Evolutionary conservation across 23 tunicate genomes (phyloP), one percentile per base, ranked within the genome.

Genomic region (Trididemnum clinides): DNA sequence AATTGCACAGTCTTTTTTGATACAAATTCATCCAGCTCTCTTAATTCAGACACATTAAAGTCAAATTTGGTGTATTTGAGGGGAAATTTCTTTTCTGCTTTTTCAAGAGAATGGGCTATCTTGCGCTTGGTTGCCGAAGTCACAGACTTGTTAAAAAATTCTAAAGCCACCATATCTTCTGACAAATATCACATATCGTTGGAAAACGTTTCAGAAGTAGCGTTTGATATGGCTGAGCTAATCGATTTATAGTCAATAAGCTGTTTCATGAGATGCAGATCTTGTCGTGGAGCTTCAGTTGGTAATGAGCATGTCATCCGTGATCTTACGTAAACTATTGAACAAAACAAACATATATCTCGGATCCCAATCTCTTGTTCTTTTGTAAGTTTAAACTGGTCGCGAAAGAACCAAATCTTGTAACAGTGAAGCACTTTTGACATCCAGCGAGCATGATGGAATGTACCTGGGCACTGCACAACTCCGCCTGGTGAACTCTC

Each of bases 241-340:
- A 59, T 59, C 69, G 6, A 59, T 59, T 59, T 59, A 59, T 59
- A 59, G 69, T 59, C 69, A 59, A 59, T 59, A 59, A 59, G 27
- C 21, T 59, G 69, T 59, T 59, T 59, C 69, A 59, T 59, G 27
- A 59, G 69, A 59, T 59, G 69, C 69, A 59, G 69, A 21, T 59
- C 69, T 59, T 59, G 69, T 59, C 26, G 27, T 12, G 27, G 69
- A 59, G 69, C 69, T 59, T 59, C 69, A 59, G 69, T 59, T 59
- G 69, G 69, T 59, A 59, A 59, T 59, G 69, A 59, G 69, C 69
- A 59, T 21, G 69, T 59, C 69, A 59, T 59, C 69, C 69, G 21
- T 59, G 23, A 59, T 59, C 21, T 59, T 59, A 59, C 26, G 27
- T 59, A 59, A 22, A 59, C 69, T 59, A 59, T 12, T 59, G 21